A percentile compares a stretch with the other conserved stretches of the same genome.
Evolutionary conservation across 2,113 vertebrate species (phyloP).

Genomic region (Cyphomyrus discorhynchus): DNA sequence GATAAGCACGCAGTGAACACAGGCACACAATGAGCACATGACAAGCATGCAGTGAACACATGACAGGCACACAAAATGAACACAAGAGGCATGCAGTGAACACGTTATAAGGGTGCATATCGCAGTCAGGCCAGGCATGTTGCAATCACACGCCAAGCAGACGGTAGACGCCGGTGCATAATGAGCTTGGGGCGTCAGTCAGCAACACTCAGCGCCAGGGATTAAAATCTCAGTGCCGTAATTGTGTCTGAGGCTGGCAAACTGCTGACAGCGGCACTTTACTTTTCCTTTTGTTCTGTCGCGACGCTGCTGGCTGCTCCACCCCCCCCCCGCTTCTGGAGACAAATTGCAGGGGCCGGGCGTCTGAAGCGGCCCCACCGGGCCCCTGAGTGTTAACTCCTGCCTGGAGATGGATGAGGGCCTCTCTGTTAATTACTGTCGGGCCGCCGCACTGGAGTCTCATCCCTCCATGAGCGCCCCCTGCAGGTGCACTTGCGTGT

Average conservation of each 20-base stretch:
- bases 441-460: neutral
- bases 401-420: neutral
- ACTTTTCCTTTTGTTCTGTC: slow-evolving; percentile 25
- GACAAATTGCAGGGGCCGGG: slow-evolving; percentile 8
- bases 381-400: neutral
- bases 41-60: neutral
- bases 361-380: neutral
- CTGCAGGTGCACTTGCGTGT: neutral
- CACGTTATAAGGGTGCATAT: neutral
- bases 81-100: neutral
- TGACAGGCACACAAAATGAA: neutral
- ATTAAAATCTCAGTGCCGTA: neutral
- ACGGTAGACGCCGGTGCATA: neutral
- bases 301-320: neutral
- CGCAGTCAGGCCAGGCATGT: neutral
- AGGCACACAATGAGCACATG: neutral
- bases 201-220: neutral
- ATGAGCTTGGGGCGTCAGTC: neutral
- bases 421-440: neutral
- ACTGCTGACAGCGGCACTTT: slow-evolving; percentile 22
- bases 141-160: neutral
- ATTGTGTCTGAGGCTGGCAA: slow-evolving; percentile 11
- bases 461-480: neutral
- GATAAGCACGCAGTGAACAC: no score
- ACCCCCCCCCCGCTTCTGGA: neutral